phyloP scores from a whole-genome alignment of 2,797 vertebrate species.

The Setipinna tenuifilis region DNA sequence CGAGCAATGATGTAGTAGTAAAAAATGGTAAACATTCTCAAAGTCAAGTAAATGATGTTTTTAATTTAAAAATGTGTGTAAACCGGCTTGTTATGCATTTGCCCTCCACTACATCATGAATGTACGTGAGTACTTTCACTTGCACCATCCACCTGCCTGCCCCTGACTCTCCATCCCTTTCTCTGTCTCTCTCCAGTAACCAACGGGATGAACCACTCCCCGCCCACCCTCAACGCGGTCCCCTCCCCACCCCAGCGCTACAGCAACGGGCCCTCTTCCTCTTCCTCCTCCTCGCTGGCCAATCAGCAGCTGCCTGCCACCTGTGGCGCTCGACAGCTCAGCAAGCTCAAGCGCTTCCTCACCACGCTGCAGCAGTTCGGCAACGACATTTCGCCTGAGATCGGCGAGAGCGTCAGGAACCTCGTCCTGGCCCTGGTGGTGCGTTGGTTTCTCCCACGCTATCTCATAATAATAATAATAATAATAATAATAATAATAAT shows the following conservation, averaged over 20 bases:
- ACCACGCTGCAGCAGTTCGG: slow-evolving; percentile 98
- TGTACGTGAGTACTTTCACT: too few relatives aligned
- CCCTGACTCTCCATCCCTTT: background rate
- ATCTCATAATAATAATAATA: too few relatives aligned
- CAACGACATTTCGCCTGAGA: slow-evolving; percentile 98
- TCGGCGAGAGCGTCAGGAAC: slow-evolving; percentile 95
- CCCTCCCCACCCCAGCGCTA: slow-evolving; percentile 96
- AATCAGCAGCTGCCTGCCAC: slow-evolving; percentile 98
- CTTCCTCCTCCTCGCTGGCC: slow-evolving; percentile 93
- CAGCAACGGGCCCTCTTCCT: slow-evolving; percentile 95
- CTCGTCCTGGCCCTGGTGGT: slow-evolving; percentile 96
- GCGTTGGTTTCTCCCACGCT: slow-evolving; percentile 52
- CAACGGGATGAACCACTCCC: slow-evolving; percentile 96
- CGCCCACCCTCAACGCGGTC: slow-evolving; percentile 91
- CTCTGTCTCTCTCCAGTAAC: slow-evolving; percentile 76
- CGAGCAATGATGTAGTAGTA: too few relatives aligned
- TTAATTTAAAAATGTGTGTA: too few relatives aligned
- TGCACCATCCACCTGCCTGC: too few relatives aligned
- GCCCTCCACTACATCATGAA: too few relatives aligned
- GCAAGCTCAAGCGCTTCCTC: slow-evolving; percentile 98
- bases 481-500: too few relatives aligned
- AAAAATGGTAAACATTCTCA: too few relatives aligned
- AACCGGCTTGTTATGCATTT: too few relatives aligned
- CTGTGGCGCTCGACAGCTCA: slow-evolving; percentile 96
- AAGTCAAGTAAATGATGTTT: too few relatives aligned